These are phyloP conservation scores for Zaprionus obscuricornis DNA, from an alignment of 2,888 invertebrate species.

Conservation along the genomic window DNA sequence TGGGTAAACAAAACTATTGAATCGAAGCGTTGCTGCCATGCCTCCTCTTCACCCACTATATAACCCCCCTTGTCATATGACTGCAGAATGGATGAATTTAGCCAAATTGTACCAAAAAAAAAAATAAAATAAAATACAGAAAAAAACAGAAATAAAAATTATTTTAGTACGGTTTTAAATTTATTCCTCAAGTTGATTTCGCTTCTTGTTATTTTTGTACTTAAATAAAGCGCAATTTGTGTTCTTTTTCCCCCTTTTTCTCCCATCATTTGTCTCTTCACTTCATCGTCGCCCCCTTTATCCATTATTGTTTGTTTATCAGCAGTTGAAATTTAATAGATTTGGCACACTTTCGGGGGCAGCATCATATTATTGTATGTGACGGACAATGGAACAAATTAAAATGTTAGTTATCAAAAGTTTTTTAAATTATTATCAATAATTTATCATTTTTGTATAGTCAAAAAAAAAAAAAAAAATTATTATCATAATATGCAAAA, in stretches of 20 bases:
- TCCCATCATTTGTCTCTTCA: constrained; percentile 11
- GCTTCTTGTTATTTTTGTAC: constrained; percentile 69
- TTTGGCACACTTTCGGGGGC: constrained; percentile 74
- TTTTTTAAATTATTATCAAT: neutral
- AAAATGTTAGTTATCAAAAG: constrained; percentile 55
- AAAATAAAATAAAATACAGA: too few relatives aligned
- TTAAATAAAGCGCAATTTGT: constrained; percentile 76
- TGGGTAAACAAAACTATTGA: constrained; percentile 57
- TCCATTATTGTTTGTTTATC: constrained; percentile 64
- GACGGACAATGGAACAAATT: constrained; percentile 28
- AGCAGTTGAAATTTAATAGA: constrained; percentile 77
- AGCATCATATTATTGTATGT: constrained; percentile 42
- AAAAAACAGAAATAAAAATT: constrained; percentile 33
- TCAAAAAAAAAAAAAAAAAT: neutral
- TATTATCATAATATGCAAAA: neutral
- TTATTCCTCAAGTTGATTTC: constrained; percentile 37
- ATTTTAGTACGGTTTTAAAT: constrained; percentile 64
- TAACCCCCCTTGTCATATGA: constrained; percentile 4
- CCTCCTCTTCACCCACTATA: too few relatives aligned
- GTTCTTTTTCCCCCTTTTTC: constrained; percentile 1
- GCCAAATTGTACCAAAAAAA: constrained; percentile 34
- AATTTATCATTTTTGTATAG: too few relatives aligned
- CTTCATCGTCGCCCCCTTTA: too few relatives aligned
- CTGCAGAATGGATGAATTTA: constrained; percentile 52
- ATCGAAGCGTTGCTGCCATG: constrained; percentile 7